Evolutionary conservation across 1,140 invertebrate species (phyloP).

Genomic region (Holcopasites calliopsidis): DNA sequence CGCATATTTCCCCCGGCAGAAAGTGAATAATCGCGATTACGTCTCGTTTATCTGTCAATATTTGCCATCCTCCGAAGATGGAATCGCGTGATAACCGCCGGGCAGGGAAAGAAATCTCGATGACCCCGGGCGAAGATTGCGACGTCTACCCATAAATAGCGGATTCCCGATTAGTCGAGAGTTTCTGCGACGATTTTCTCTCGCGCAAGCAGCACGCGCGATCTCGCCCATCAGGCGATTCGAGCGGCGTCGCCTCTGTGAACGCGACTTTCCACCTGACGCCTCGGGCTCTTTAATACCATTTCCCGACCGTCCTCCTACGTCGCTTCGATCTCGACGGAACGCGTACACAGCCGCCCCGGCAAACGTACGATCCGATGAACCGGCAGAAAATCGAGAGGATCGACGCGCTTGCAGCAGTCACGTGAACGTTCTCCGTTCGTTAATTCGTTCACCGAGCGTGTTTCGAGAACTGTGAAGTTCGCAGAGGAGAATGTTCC

Average conservation of each 20-base stretch:
- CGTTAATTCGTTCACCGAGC: neutral
- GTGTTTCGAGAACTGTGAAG: neutral
- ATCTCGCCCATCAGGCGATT: too few species aligned
- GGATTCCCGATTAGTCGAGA: neutral
- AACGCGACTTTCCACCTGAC: slow-evolving; percentile 5
- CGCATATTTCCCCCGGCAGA: too few species aligned
- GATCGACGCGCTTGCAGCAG: neutral
- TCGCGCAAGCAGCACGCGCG: neutral
- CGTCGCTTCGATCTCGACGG: neutral
- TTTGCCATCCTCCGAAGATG: too few species aligned
- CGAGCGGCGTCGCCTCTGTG: neutral
- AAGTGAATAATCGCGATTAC: too few species aligned
- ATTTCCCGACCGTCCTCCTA: neutral
- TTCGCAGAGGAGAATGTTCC: neutral
- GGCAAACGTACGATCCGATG: neutral
- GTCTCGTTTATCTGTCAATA: too few species aligned
- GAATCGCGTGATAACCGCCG: too few species aligned
- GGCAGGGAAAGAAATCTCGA: too few species aligned
- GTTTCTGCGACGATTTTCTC: neutral
- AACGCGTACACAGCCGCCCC: neutral
- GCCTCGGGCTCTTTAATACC: slow-evolving; percentile 21
- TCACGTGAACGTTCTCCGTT: neutral
- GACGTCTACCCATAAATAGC: slow-evolving; percentile 20
- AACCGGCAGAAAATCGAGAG: slow-evolving; percentile 1
- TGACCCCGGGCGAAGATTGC: too few species aligned